phyloP scores from a whole-genome alignment of 1,140 invertebrate genomes.

The Leguminivora glycinivorella region DNA sequence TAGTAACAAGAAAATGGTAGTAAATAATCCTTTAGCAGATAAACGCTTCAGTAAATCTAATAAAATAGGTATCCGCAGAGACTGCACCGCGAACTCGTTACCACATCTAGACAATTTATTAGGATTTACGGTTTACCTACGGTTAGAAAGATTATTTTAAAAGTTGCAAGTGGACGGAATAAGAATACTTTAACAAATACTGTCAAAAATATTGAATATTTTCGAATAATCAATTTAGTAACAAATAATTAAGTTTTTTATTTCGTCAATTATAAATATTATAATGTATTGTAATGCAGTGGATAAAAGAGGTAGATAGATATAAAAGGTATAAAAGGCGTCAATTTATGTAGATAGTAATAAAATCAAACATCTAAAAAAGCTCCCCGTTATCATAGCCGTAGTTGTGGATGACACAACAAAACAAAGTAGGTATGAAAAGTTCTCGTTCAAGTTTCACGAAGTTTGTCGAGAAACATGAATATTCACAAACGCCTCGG shows the following conservation, averaged over 20 bases:
- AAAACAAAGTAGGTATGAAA: slow-evolving; percentile 48
- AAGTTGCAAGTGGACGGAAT: not conserved
- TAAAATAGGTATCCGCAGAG: slow-evolving; percentile 40
- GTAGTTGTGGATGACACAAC: slow-evolving; percentile 44
- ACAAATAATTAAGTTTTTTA: no score
- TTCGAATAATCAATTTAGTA: no score
- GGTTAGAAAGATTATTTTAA: slow-evolving; percentile 26
- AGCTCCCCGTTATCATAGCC: slow-evolving; percentile 31
- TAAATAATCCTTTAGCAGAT: slow-evolving; percentile 36
- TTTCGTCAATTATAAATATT: no score
- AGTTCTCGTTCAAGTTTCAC: slow-evolving; percentile 45
- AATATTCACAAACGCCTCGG: slow-evolving; percentile 61
- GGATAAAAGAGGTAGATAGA: no score
- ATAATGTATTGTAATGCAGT: no score
- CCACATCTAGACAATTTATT: slow-evolving; percentile 44
- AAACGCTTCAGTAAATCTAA: slow-evolving; percentile 40
- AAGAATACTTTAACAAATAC: not conserved
- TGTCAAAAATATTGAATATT: not conserved
- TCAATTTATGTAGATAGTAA: no score
- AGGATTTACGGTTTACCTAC: slow-evolving; percentile 36
- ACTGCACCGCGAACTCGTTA: slow-evolving; percentile 39
- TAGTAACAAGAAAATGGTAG: slow-evolving; percentile 17
- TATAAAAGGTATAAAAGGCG: no score
- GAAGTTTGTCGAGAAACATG: slow-evolving; percentile 51
- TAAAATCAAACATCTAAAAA: not conserved